Conservation (phyloP, 2,113 vertebrate genomes). For the Labeo catla region DNA sequence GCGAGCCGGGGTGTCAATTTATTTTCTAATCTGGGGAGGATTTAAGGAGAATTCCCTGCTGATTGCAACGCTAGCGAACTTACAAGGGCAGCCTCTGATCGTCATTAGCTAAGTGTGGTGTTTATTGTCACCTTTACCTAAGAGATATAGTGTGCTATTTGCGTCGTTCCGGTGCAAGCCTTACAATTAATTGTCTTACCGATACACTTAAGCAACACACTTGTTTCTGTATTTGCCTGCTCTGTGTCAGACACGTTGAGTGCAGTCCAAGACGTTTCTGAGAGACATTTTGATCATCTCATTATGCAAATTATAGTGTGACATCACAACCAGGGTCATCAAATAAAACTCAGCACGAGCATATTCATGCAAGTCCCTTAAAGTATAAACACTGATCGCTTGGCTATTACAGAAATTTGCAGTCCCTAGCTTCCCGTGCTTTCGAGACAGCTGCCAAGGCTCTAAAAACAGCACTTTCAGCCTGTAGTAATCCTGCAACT, state of each 20-base stretch:
- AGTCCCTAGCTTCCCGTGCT: constrained; percentile 48
- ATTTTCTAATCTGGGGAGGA: constrained; percentile 75
- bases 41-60: constrained; percentile 71
- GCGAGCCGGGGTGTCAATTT: constrained; percentile 71
- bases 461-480: constrained; percentile 51
- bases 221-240: constrained; percentile 17
- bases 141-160: constrained; percentile 34
- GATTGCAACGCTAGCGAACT: constrained; percentile 65
- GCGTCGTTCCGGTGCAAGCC: background rate
- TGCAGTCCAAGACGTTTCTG: background rate
- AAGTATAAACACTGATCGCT: constrained; percentile 50
- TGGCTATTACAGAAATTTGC: constrained; percentile 54
- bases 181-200: constrained; percentile 20
- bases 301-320: constrained; percentile 29
- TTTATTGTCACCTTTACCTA: constrained; percentile 64
- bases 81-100: constrained; percentile 64
- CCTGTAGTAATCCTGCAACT: constrained; percentile 34
- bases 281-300: background rate
- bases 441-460: constrained; percentile 49
- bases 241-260: background rate
- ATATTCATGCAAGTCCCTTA: constrained; percentile 30
- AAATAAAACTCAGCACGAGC: background rate
- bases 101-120: constrained; percentile 70
- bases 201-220: constrained; percentile 6
- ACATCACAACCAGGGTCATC: background rate